Evolutionary conservation across 2,113 vertebrate species (phyloP).

Genomic region (Gila orcuttii): DNA sequence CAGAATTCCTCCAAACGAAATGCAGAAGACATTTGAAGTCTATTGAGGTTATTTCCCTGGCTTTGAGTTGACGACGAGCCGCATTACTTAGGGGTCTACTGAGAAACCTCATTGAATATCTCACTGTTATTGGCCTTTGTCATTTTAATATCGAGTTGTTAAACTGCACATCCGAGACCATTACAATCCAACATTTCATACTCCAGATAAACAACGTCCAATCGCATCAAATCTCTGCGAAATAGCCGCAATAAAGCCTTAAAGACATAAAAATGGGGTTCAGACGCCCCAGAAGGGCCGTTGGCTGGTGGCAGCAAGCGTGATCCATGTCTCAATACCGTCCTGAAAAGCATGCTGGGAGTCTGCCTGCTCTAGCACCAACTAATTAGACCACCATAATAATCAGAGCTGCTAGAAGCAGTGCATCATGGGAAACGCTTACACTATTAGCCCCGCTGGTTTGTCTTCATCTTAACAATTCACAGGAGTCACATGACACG

Average conservation of each 20-base stretch:
- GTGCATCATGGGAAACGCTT: slow-evolving; percentile 64
- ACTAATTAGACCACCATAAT: slow-evolving; percentile 69
- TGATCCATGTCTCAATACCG: slow-evolving; percentile 64
- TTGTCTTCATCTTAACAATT: slow-evolving; percentile 59
- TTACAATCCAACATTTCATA: slow-evolving; percentile 46
- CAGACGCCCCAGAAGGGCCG: slow-evolving; percentile 56
- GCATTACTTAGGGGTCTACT: slow-evolving; percentile 28
- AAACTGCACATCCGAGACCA: slow-evolving; percentile 47
- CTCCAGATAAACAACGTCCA: slow-evolving; percentile 55
- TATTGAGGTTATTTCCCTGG: slow-evolving; percentile 5
- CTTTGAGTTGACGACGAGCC: neutral
- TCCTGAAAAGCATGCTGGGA: slow-evolving; percentile 65
- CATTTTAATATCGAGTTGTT: slow-evolving; percentile 40
- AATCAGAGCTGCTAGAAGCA: slow-evolving; percentile 63
- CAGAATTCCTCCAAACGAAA: neutral
- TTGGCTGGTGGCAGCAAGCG: slow-evolving; percentile 58
- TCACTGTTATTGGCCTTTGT: slow-evolving; percentile 33
- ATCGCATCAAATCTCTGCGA: slow-evolving; percentile 56
- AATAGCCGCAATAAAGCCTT: slow-evolving; percentile 60
- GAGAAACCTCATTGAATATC: slow-evolving; percentile 47
- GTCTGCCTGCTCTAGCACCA: slow-evolving; percentile 59
- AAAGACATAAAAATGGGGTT: slow-evolving; percentile 57
- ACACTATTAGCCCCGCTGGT: slow-evolving; percentile 58
- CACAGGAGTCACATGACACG: slow-evolving; percentile 54
- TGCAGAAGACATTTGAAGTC: neutral